Evolutionary conservation across 2,113 vertebrate genomes (phyloP).

Genomic region (Monopterus albus): DNA sequence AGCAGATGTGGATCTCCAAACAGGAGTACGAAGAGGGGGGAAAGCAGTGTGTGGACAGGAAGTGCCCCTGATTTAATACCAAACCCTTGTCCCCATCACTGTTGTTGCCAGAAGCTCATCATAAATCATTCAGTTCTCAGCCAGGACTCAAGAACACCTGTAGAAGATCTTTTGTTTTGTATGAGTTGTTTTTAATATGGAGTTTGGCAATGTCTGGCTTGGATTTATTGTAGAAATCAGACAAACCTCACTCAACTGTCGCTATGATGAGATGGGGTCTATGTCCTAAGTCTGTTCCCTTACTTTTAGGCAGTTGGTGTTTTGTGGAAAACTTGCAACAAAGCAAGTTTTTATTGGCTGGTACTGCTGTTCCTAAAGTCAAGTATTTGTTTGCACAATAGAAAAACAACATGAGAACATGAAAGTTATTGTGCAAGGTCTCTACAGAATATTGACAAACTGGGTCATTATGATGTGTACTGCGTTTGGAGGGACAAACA

Average conservation of each 20-base stretch:
- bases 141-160: slow-evolving; percentile 77
- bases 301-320: slow-evolving; percentile 11
- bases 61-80: slow-evolving; percentile 88
- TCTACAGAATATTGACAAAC: slow-evolving; percentile 18
- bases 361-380: neutral
- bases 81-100: neutral
- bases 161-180: slow-evolving; percentile 59
- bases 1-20: slow-evolving; percentile 99
- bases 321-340: slow-evolving; percentile 25
- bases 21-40: slow-evolving; percentile 99
- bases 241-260: slow-evolving; percentile 18
- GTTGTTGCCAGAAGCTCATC: slow-evolving; percentile 38
- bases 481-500: slow-evolving; percentile 30
- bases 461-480: neutral
- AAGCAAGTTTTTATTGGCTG: neutral
- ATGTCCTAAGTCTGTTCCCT: slow-evolving; percentile 31
- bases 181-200: slow-evolving; percentile 37
- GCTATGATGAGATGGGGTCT: slow-evolving; percentile 18
- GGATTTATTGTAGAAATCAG: slow-evolving; percentile 43
- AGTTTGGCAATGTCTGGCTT: slow-evolving; percentile 34
- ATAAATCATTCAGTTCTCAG: slow-evolving; percentile 50
- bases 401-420: neutral
- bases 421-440: neutral
- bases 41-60: slow-evolving; percentile 98
- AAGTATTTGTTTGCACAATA: neutral